These are phyloP conservation scores for Ornithorhynchus anatinus DNA, from an alignment of 2,113 vertebrate genomes.

Conservation along the genomic window DNA sequence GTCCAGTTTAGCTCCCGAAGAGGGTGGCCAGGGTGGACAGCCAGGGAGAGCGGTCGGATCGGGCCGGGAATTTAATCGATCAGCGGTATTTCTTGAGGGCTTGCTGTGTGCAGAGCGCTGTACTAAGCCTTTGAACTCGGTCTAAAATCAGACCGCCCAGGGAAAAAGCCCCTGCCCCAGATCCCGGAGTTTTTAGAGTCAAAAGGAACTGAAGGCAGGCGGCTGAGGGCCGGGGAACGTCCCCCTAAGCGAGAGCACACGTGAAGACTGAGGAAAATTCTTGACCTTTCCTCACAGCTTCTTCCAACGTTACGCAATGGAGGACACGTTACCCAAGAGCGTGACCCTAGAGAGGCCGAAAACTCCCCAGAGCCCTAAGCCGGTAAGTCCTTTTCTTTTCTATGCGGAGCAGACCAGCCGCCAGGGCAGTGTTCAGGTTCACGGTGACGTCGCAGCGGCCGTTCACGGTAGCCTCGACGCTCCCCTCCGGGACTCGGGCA, in stretches of 20 bases:
- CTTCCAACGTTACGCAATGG: constrained; percentile 50
- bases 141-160: neutral
- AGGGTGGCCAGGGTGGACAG: no score
- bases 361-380: constrained; percentile 53
- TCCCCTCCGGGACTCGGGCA: no score
- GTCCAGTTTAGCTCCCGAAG: no score
- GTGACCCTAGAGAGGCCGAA: constrained; percentile 46
- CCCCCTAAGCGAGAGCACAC: constrained; percentile 26
- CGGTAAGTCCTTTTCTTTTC: constrained; percentile 44
- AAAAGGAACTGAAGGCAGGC: neutral
- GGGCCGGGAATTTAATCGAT: no score
- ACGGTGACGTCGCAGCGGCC: neutral
- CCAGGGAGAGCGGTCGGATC: no score
- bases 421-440: neutral
- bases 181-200: neutral
- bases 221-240: neutral
- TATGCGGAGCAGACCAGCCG: constrained; percentile 32
- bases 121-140: constrained; percentile 13
- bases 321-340: constrained; percentile 53
- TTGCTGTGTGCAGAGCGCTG: no score
- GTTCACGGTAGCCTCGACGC: no score
- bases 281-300: constrained; percentile 65
- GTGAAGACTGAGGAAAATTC: constrained; percentile 52
- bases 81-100: no score
- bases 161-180: neutral